Conservation (phyloP, 2,113 vertebrate genomes). For the Macrotis lagotis region DNA sequence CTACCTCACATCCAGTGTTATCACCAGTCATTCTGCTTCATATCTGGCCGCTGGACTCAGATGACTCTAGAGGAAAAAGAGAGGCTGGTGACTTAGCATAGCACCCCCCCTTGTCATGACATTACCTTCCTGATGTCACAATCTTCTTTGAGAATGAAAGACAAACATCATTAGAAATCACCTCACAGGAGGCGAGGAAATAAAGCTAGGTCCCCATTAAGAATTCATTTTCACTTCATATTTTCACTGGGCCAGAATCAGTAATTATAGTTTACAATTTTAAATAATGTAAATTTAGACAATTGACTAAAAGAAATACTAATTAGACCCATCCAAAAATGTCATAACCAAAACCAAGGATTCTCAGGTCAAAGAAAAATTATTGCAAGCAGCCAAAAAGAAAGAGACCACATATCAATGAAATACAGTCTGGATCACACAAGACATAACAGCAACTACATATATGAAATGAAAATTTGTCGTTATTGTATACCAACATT, state of each 20-base stretch:
- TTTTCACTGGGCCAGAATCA: not conserved
- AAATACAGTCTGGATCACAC: not conserved
- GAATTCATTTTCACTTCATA: not conserved
- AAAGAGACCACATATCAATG: not conserved
- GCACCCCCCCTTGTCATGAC: too few species aligned
- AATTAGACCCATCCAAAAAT: not conserved
- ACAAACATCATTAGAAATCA: too few species aligned
- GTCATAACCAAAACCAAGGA: not conserved
- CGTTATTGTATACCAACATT: not conserved
- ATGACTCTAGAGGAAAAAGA: too few species aligned
- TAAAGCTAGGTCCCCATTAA: not conserved
- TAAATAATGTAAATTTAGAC: too few species aligned
- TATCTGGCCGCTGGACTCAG: too few species aligned
- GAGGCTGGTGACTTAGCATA: too few species aligned
- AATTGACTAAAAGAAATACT: not conserved
- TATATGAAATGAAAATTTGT: not conserved
- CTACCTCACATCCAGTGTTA: too few species aligned
- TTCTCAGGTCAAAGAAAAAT: not conserved
- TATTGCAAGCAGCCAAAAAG: not conserved
- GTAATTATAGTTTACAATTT: too few species aligned
- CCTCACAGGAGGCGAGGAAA: too few species aligned
- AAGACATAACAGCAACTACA: not conserved
- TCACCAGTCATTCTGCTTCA: too few species aligned
- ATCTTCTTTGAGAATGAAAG: too few species aligned
- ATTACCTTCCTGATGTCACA: too few species aligned